Evolutionary conservation across 2,113 vertebrate genomes (phyloP).

Genomic region (Eurystomus gularis): DNA sequence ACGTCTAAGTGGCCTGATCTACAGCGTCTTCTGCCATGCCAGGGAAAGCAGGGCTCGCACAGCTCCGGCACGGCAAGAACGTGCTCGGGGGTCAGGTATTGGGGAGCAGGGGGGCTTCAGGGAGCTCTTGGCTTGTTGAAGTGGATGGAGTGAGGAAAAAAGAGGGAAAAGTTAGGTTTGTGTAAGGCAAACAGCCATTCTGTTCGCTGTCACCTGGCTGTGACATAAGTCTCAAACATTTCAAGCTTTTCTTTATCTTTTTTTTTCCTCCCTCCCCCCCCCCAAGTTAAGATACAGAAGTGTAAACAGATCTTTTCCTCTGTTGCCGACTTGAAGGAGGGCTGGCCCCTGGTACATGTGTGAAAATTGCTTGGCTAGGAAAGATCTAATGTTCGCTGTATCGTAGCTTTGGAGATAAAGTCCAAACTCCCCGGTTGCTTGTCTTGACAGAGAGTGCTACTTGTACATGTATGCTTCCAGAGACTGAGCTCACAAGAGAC

Average conservation of each 20-base stretch:
- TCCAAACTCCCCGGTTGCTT: neutral
- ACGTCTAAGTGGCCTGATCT: slow-evolving; percentile 3
- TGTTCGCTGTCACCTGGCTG: accelerated
- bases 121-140: neutral
- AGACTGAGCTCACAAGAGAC: neutral
- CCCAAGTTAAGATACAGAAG: neutral
- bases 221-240: neutral
- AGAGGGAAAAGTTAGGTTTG: neutral
- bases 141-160: neutral
- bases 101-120: neutral
- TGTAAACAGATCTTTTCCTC: slow-evolving; percentile 34
- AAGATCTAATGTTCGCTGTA: neutral
- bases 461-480: neutral
- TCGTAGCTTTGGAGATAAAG: neutral
- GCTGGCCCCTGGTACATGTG: neutral
- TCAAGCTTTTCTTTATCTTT: neutral
- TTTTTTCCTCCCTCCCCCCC: neutral
- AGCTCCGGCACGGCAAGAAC: neutral
- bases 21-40: neutral
- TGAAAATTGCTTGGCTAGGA: slow-evolving; percentile 37
- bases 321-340: slow-evolving; percentile 13
- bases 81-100: neutral
- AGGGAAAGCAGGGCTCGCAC: neutral
- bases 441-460: neutral
- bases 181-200: neutral